Percentiles rank a stretch among this genome's conserved stretches.
These are phyloP conservation scores for Apostichopus parvimensis DNA, from an alignment of 35 echinoderm and acorn worm species.

Conservation along the genomic window DNA sequence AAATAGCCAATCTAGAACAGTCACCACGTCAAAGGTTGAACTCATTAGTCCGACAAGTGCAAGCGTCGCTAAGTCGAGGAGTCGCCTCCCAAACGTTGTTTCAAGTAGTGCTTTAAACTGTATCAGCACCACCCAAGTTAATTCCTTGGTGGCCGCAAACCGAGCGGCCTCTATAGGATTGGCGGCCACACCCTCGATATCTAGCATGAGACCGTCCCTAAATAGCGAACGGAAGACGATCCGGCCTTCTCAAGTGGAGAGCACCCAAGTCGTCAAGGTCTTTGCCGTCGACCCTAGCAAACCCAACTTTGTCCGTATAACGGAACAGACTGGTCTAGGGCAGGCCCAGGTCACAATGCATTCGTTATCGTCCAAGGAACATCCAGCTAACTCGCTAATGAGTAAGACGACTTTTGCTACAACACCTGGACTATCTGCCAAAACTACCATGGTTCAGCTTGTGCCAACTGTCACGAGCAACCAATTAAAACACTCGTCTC, in stretches of 20 bases:
- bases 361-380: slow-evolving; percentile 1
- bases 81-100: not conserved
- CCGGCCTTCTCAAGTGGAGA: not conserved
- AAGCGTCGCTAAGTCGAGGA: not conserved
- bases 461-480: not conserved
- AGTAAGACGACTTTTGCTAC: not conserved
- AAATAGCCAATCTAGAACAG: slow-evolving; percentile 52
- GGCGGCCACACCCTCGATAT: not conserved
- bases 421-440: not conserved
- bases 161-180: not conserved
- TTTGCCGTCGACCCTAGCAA: slow-evolving; percentile 38
- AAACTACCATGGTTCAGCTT: slow-evolving; percentile 17
- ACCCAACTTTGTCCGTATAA: slow-evolving; percentile 46
- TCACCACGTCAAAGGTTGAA: slow-evolving; percentile 36
- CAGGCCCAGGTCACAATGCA: not conserved
- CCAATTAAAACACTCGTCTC: not conserved
- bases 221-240: not conserved
- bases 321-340: slow-evolving; percentile 3
- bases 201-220: slow-evolving; percentile 5
- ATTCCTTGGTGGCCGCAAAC: not conserved
- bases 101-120: slow-evolving; percentile 1
- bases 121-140: not conserved
- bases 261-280: slow-evolving; percentile 42
- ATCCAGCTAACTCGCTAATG: not conserved
- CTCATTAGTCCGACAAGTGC: not conserved